Conservation (phyloP, 2,888 invertebrate species). For the Perizoma affinitatum region DNA sequence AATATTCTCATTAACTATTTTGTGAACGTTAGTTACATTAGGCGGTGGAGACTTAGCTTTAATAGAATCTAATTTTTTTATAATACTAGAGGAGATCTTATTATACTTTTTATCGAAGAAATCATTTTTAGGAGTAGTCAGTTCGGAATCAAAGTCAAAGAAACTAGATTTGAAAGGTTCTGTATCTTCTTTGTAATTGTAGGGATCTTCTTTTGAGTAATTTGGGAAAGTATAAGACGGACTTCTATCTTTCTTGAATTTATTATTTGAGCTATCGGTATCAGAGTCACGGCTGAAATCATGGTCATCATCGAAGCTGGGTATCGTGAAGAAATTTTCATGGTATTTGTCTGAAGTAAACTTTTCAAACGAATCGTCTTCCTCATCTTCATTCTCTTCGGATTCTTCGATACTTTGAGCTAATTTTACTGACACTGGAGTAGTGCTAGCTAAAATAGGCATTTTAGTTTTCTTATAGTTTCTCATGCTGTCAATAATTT, state of each 20-base stretch:
- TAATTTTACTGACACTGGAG: constrained; percentile 48
- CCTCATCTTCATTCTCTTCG: constrained; percentile 57
- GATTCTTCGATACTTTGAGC: constrained; percentile 47
- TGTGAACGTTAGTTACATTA: constrained; percentile 61
- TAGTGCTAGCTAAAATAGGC: constrained; percentile 55
- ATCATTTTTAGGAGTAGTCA: constrained; percentile 82
- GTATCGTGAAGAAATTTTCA: constrained; percentile 80
- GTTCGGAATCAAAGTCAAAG: constrained; percentile 67
- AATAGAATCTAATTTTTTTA: constrained; percentile 73
- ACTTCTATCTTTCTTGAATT: constrained; percentile 60
- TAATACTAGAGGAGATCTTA: constrained; percentile 80
- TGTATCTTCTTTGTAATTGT: constrained; percentile 55
- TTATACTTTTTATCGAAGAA: constrained; percentile 81
- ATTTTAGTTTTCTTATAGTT: constrained; percentile 70
- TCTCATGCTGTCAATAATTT: constrained; percentile 72
- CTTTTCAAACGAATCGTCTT: constrained; percentile 68
- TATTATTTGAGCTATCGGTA: constrained; percentile 57
- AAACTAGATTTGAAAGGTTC: constrained; percentile 67
- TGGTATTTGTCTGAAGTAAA: constrained; percentile 80
- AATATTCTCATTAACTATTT: constrained; percentile 62
- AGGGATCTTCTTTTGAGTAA: constrained; percentile 59
- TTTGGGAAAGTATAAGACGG: constrained; percentile 66
- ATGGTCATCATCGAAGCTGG: constrained; percentile 67
- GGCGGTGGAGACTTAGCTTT: constrained; percentile 58
- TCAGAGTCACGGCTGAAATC: constrained; percentile 54